Conservation (phyloP, 2,113 vertebrate genomes). For the Speoplatyrhinus poulsoni region DNA sequence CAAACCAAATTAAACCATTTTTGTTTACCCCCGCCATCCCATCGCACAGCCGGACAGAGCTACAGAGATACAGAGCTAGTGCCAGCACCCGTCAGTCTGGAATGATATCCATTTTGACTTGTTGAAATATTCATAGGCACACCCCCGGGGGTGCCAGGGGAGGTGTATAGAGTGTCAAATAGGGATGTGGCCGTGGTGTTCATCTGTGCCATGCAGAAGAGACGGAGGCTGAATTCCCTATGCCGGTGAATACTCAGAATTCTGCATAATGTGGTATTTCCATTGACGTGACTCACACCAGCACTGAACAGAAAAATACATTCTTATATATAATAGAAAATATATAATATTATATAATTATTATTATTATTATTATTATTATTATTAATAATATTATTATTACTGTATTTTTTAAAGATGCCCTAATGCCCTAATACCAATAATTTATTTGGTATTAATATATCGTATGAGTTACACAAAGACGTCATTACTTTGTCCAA, state of each 20-base stretch:
- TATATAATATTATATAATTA: no score
- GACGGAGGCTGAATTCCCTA: constrained; percentile 31
- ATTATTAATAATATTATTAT: no score
- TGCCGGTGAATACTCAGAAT: constrained; percentile 7
- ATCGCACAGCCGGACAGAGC: neutral
- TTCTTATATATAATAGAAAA: neutral
- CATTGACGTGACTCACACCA: neutral
- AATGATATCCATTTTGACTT: constrained; percentile 68
- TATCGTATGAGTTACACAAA: neutral
- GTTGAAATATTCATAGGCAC: constrained; percentile 76
- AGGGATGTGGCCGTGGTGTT: constrained; percentile 39
- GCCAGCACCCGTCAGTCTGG: constrained; percentile 56
- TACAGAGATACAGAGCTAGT: constrained; percentile 51
- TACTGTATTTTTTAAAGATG: neutral
- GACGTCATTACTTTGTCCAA: no score
- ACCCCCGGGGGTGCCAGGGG: constrained; percentile 48
- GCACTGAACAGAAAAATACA: no score
- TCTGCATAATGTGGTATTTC: neutral
- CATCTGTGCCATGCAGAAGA: constrained; percentile 25
- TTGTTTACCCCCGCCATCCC: no score
- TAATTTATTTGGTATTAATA: neutral
- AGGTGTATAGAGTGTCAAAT: constrained; percentile 58
- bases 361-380: no score
- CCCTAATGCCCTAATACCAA: neutral
- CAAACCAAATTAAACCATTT: constrained; percentile 5